Evolutionary conservation across 2,888 invertebrate species (phyloP), one percentile per base, ranked within the genome.

Genomic region (Lasiommata megera): DNA sequence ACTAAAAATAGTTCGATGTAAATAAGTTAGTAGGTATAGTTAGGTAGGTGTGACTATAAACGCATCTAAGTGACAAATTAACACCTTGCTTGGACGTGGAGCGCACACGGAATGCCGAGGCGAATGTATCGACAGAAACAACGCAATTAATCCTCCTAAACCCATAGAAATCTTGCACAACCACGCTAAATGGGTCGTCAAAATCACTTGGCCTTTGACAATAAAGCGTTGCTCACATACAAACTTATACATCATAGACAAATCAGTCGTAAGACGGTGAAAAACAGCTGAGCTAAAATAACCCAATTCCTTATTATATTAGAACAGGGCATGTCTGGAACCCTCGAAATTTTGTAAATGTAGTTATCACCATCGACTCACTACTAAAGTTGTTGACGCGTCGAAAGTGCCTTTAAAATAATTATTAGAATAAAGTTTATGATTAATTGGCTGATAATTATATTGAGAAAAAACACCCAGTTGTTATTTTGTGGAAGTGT

Each of bases 181-280:
- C 53, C 46, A 54, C 47, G 60, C 52, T 61, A 57, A 65, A 52
- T 56, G 59, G 62, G 57, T 60, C 54, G 56, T 58, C 56, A 59
- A 59, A 61, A 54, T 56, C 57, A 54, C 55, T 59, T 65, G 63
- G 61, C 65, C 64, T 67, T 62, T 66, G 60, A 57, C 56, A 52
- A 62, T 55, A 48, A 44, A 11, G 14, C 43, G 23, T 34, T 36
- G 47, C 29, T 52, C 31, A 55, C 14, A 55, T 23, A n/a, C 34
- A 23, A 41, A 29, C 44, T 29, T 14, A 17, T 29, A 48, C 18
- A 51, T 29, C 8, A n/a, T 2, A 17, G 43, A 57, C 46, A 37
- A 50, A 41, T 36, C 43, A 28, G 43, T 16, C 52, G 1, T 17
- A 23, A 12, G 34, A 6, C 9, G 1, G 3, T 23, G 23, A 2